Conservation (phyloP, 1,140 invertebrate species). For the Cyclina sinensis region DNA sequence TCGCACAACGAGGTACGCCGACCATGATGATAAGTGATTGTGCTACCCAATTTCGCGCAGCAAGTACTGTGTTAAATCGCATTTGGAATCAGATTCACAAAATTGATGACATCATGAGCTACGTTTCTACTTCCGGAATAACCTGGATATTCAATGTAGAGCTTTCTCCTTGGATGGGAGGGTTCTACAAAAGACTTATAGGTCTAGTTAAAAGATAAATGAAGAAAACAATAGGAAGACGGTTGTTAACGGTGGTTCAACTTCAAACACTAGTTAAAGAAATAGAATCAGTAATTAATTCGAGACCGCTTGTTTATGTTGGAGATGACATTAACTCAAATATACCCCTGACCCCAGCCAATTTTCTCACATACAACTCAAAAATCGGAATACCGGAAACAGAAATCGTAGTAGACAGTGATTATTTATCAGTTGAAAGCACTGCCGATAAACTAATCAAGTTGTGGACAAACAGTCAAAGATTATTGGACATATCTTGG, state of each 20-base stretch:
- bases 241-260: slow-evolving; percentile 21
- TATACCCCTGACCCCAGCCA: slow-evolving; percentile 15
- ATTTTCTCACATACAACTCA: slow-evolving; percentile 54
- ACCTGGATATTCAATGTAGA: slow-evolving; percentile 38
- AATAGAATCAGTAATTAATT: slow-evolving; percentile 58
- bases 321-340: slow-evolving; percentile 58
- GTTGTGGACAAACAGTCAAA: slow-evolving; percentile 35
- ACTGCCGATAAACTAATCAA: slow-evolving; percentile 1
- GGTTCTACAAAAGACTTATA: no score
- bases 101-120: slow-evolving; percentile 6
- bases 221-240: slow-evolving; percentile 37
- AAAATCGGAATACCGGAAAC: slow-evolving; percentile 50
- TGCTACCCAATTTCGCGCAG: background rate
- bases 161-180: no score
- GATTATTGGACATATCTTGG: slow-evolving; percentile 6
- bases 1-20: slow-evolving; percentile 35
- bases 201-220: slow-evolving; percentile 37
- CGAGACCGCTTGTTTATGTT: slow-evolving; percentile 61
- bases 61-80: background rate
- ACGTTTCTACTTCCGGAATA: slow-evolving; percentile 37
- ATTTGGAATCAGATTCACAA: slow-evolving; percentile 27
- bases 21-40: slow-evolving; percentile 11
- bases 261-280: slow-evolving; percentile 58
- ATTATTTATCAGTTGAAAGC: slow-evolving; percentile 29
- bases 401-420: slow-evolving; percentile 1